Evolutionary conservation across 1,140 invertebrate genomes (phyloP), one percentile per base, ranked within the genome.

Genomic region (Heterodera carotae): DNA sequence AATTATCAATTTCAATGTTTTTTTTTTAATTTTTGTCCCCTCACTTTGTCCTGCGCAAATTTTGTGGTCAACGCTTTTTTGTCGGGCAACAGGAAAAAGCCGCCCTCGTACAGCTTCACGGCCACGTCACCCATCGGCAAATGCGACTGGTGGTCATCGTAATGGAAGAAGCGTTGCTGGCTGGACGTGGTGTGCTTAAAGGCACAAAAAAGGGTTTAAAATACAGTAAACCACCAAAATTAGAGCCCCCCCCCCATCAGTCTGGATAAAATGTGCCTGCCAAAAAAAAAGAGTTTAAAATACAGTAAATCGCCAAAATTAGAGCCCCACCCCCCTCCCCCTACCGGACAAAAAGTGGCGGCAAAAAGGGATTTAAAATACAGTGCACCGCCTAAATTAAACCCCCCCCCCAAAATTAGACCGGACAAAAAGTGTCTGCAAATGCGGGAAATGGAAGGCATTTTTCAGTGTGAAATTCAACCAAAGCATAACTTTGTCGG

Each of bases 71-170:
- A 60, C 59, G 71, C 64, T 12, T 66, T 66, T 66, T 34, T 74
- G 53, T 74, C 77, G 36, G 76, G 62, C 56, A 78, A 67, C 62
- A 78, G 76, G 33, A 78, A 78, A 43, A 48, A 78, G n/a, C 77
- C 77, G 7, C 77, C 77, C 34, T 78, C 77, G 76, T 53, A 75
- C 29, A 78, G 33, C 77, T 78, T 60, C 36, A 66, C 62, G 27
- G 10, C 12, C 0, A 31, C 62, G 27, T 29, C 62, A 34, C 27
- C 62, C 62, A 66, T 66, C 62, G 27, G 62, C 22, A 31, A 22
- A 29, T 66, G 62, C 22, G 27, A 31, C 25, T 66, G 62, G 10
- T 66, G 62, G 25, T 66, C 62, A 34, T 66, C 27, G 10, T 31
- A 66, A 4, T 66, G 62, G 62, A 66, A 66, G 27, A 66, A 34